These are phyloP conservation scores for Leucania comma DNA, from an alignment of 2,888 invertebrate species.

Conservation along the genomic window DNA sequence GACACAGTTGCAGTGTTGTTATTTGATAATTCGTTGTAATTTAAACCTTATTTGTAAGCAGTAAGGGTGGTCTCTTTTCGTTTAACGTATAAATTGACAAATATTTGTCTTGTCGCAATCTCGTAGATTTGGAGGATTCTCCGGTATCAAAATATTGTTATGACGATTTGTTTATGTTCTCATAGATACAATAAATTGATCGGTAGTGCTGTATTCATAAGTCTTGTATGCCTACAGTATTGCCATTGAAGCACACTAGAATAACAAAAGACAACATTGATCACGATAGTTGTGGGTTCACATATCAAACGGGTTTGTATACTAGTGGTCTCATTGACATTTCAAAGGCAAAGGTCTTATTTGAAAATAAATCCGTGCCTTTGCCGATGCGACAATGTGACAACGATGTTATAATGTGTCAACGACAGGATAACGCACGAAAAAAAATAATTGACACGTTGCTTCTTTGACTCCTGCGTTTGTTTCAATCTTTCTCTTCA, in stretches of 20 bases:
- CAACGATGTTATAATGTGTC: too few species aligned
- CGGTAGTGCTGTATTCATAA: conserved; percentile 25
- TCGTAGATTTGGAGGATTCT: conserved; percentile 55
- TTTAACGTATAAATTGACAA: conserved; percentile 47
- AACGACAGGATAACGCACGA: too few species aligned
- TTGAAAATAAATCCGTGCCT: too few species aligned
- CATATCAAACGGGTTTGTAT: not conserved
- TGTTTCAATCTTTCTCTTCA: too few species aligned
- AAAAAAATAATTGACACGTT: too few species aligned
- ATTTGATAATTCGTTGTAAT: conserved; percentile 54
- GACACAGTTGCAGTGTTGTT: conserved; percentile 70
- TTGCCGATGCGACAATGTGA: not conserved
- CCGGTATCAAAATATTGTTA: conserved; percentile 54
- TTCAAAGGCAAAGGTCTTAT: too few species aligned
- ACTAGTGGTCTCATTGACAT: not conserved
- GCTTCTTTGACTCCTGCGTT: too few species aligned
- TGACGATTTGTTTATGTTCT: conserved; percentile 65
- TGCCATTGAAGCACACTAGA: not conserved
- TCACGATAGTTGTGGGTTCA: not conserved
- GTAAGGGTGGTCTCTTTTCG: conserved; percentile 46
- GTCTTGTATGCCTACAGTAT: not conserved
- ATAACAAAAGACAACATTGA: not conserved
- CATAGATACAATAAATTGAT: conserved; percentile 48
- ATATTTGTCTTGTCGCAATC: conserved; percentile 52
- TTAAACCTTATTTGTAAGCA: conserved; percentile 46